Conservation (phyloP, 2,113 vertebrate species). For the Nycticebus coucang region DNA sequence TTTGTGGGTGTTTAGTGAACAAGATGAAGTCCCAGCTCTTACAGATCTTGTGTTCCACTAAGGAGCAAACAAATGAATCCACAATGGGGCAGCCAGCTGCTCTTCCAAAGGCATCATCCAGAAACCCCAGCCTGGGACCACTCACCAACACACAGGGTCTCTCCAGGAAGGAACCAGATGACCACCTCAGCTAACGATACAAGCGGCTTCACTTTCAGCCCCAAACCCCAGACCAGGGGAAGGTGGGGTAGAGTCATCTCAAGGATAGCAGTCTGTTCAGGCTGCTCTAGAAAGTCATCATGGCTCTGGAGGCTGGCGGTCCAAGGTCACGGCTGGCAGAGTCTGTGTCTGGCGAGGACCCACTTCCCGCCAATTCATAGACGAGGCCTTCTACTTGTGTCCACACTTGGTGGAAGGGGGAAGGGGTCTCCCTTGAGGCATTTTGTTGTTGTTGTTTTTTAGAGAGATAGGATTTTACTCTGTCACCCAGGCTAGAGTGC, state of each 20-base stretch:
- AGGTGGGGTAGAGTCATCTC: neutral
- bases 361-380: neutral
- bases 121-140: neutral
- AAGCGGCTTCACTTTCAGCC: neutral
- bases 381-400: neutral
- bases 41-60: neutral
- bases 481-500: too few relatives aligned
- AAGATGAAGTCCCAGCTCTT: neutral
- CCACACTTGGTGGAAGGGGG: too few relatives aligned
- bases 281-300: neutral
- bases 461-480: too few relatives aligned
- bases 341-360: too few relatives aligned
- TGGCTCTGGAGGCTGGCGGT: neutral
- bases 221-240: neutral
- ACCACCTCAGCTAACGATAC: too few relatives aligned
- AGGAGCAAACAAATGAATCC: neutral
- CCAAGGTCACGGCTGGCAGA: neutral
- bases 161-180: accelerated
- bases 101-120: accelerated
- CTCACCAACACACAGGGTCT: neutral
- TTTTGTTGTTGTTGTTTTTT: too few relatives aligned
- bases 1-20: neutral
- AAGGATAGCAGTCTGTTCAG: neutral
- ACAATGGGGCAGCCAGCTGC: accelerated
- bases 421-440: neutral